Conservation (phyloP, 2,113 vertebrate genomes). For the Microcebus tavaratra region DNA sequence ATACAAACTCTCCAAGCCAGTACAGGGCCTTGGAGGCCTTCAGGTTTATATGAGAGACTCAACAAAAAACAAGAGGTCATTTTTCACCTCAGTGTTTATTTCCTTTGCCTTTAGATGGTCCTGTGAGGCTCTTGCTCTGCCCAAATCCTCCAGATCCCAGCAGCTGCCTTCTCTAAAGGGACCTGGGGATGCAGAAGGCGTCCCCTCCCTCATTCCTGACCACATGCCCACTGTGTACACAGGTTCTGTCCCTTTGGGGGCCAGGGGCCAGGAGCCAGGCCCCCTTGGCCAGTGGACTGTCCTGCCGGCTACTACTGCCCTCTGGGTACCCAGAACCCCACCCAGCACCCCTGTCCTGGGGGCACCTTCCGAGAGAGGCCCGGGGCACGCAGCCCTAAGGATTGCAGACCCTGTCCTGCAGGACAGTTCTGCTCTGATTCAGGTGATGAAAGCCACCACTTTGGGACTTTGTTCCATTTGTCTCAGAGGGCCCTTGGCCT, state of each 20-base stretch:
- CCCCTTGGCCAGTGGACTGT: slow-evolving; percentile 80
- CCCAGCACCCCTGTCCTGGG: slow-evolving; percentile 80
- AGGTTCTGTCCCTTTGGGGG: slow-evolving; percentile 81
- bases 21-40: background rate
- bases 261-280: background rate
- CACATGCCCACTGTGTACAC: background rate
- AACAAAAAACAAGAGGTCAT: background rate
- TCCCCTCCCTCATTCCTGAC: background rate
- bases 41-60: background rate
- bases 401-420: slow-evolving; percentile 89
- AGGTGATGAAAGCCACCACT: slow-evolving; percentile 80
- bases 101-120: background rate
- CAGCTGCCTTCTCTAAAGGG: background rate
- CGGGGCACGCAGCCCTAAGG: slow-evolving; percentile 79
- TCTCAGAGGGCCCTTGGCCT: background rate
- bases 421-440: slow-evolving; percentile 90
- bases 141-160: background rate
- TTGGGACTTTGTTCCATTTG: background rate
- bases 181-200: background rate
- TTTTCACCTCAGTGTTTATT: background rate
- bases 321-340: slow-evolving; percentile 80
- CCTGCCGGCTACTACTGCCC: slow-evolving; percentile 92
- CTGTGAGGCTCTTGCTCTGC: background rate
- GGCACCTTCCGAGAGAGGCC: slow-evolving; percentile 83
- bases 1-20: background rate